Evolutionary conservation across 2,888 invertebrate species (phyloP).

Genomic region (Drosophila austrosaltans): DNA sequence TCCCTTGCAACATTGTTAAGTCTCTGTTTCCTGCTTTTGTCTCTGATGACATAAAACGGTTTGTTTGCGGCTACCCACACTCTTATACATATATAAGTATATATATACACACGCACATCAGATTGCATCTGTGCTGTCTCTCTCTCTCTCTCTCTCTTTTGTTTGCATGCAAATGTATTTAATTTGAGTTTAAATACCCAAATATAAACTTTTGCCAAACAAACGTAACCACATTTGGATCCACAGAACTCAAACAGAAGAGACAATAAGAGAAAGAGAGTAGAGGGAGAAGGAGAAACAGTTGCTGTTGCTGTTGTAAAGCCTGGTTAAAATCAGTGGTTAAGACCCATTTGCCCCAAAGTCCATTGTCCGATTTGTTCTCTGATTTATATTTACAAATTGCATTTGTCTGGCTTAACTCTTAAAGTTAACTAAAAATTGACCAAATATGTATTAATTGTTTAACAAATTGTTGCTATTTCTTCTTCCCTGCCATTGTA

Average conservation of each 20-base stretch:
- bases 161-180: constrained; percentile 80
- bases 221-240: constrained; percentile 60
- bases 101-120: constrained; percentile 30
- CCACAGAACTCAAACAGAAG: constrained; percentile 15
- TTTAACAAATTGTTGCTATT: constrained; percentile 57
- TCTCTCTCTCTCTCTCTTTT: constrained; percentile 48
- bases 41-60: constrained; percentile 71
- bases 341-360: constrained; percentile 55
- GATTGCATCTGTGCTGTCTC: constrained; percentile 14
- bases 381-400: constrained; percentile 66
- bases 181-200: constrained; percentile 81
- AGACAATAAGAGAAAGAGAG: constrained; percentile 10
- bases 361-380: constrained; percentile 32
- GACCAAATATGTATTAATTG: constrained; percentile 66
- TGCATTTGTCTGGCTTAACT: constrained; percentile 57
- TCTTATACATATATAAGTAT: constrained; percentile 27
- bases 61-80: constrained; percentile 61
- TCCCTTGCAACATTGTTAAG: constrained; percentile 53
- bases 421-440: constrained; percentile 68
- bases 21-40: constrained; percentile 51
- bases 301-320: no score
- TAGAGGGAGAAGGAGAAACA: not conserved
- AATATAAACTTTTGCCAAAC: constrained; percentile 78
- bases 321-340: not conserved
- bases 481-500: constrained; percentile 1